These are phyloP conservation scores for Malaclemys terrapin DNA, from an alignment of 2,113 vertebrate species.

Conservation along the genomic window DNA sequence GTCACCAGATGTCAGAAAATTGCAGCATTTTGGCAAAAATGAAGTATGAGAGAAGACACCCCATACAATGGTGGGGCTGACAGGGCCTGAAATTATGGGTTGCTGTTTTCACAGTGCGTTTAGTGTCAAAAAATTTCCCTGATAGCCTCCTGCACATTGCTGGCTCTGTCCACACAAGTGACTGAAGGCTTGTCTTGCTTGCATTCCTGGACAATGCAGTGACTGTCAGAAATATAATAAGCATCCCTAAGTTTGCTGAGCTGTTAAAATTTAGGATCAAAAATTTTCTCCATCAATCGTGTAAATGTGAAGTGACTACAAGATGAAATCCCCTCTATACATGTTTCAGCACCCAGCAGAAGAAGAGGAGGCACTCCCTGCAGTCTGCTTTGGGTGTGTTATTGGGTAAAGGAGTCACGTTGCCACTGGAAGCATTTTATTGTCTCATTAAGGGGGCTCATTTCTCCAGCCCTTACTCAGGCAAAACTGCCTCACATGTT, in stretches of 20 bases:
- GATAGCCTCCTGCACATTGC: not conserved
- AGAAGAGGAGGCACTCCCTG: not conserved
- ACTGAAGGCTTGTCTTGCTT: not conserved
- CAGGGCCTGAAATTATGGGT: not conserved
- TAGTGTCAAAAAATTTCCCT: slow-evolving; percentile 11
- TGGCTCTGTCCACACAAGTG: slow-evolving; percentile 28
- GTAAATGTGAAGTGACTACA: not conserved
- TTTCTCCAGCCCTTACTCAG: not conserved
- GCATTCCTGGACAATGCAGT: not conserved
- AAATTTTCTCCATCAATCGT: not conserved
- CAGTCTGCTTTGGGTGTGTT: not conserved
- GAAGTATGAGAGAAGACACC: not conserved
- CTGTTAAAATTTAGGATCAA: not conserved
- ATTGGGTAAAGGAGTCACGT: not conserved
- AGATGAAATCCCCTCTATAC: not conserved
- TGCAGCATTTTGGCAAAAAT: not conserved
- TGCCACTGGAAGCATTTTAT: not conserved
- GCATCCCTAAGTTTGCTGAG: accelerated
- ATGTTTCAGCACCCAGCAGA: not conserved
- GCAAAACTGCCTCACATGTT: not conserved
- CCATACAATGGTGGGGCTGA: not conserved
- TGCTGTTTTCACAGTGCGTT: not conserved
- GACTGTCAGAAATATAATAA: not conserved
- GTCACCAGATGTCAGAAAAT: not conserved
- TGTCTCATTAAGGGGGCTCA: accelerated